Percentiles rank a stretch among this genome's conserved stretches.
phyloP scores from a whole-genome alignment of 2,113 vertebrate genomes.

The Desmodus rotundus region DNA sequence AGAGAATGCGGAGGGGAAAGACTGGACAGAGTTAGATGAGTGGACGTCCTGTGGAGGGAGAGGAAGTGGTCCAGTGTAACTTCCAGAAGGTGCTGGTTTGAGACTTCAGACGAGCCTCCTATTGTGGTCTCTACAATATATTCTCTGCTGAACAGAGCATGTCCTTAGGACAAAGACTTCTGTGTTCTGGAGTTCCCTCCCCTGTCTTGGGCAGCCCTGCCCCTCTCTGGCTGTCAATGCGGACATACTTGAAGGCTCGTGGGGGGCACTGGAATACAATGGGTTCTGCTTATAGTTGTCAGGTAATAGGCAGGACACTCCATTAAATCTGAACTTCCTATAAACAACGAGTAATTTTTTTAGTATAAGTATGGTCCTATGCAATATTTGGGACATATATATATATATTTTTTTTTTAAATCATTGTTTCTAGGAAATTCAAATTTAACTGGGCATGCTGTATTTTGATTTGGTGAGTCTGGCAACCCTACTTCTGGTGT shows the following conservation, averaged over 20 bases:
- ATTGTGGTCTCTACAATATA: not conserved
- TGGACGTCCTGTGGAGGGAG: not conserved
- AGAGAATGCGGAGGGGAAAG: not conserved
- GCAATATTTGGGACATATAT: not conserved
- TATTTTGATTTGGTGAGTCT: slow-evolving; percentile 14
- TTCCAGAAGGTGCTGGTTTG: not conserved
- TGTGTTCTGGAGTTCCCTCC: not conserved
- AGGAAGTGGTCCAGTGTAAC: not conserved
- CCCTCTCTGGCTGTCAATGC: not conserved
- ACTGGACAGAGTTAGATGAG: not conserved
- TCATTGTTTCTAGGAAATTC: not conserved
- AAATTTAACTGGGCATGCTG: not conserved
- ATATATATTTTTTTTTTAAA: not conserved
- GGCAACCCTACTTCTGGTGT: not conserved
- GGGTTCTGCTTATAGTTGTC: not conserved
- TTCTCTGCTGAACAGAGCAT: not conserved
- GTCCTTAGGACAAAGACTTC: not conserved
- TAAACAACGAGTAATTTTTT: not conserved
- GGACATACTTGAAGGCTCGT: not conserved
- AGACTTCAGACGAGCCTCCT: not conserved
- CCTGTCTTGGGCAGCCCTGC: not conserved
- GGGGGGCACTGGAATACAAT: not conserved
- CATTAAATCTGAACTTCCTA: not conserved
- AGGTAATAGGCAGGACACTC: not conserved
- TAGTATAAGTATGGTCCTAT: not conserved